Evolutionary conservation across 1,140 invertebrate species (phyloP).

Genomic region (Penaeus indicus): DNA sequence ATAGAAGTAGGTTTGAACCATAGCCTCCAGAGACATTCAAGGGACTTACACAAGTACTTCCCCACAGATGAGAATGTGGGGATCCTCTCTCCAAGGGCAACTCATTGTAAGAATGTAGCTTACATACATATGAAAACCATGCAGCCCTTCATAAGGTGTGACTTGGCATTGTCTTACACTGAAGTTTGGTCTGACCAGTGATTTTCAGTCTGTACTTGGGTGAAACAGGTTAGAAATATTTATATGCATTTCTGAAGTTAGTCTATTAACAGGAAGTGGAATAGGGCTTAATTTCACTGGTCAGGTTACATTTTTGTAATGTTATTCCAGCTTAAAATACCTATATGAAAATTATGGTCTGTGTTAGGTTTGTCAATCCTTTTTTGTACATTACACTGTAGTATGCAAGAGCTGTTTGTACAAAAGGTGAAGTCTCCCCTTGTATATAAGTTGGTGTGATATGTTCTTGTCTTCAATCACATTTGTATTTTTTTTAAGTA

Average conservation of each 20-base stretch:
- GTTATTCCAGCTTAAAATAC: conserved; percentile 49
- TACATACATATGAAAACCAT: conserved; percentile 31
- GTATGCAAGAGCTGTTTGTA: conserved; percentile 63
- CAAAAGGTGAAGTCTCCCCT: conserved; percentile 48
- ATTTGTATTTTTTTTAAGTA: conserved; percentile 36
- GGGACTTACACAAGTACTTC: conserved; percentile 30
- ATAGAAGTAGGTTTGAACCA: conserved; percentile 30
- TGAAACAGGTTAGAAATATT: not conserved
- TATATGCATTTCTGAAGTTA: conserved; percentile 2
- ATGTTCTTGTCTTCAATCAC: conserved; percentile 57
- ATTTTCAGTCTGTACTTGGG: conserved; percentile 30
- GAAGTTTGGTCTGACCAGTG: conserved; percentile 42
- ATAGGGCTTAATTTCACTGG: conserved; percentile 31
- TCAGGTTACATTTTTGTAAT: conserved; percentile 42
- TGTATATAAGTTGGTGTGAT: conserved; percentile 64
- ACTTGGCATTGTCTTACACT: conserved; percentile 53
- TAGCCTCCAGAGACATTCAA: conserved; percentile 48
- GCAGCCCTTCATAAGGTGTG: conserved; percentile 56
- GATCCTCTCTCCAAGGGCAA: conserved; percentile 45
- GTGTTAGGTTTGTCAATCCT: conserved; percentile 50
- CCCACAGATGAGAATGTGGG: conserved; percentile 20
- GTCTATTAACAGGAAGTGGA: conserved; percentile 26
- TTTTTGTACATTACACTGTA: conserved; percentile 58
- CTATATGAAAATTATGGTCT: conserved; percentile 46
- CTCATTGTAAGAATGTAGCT: conserved; percentile 16